Evolutionary conservation across 1,140 invertebrate genomes (phyloP).

Genomic region (Bombus waltoni): DNA sequence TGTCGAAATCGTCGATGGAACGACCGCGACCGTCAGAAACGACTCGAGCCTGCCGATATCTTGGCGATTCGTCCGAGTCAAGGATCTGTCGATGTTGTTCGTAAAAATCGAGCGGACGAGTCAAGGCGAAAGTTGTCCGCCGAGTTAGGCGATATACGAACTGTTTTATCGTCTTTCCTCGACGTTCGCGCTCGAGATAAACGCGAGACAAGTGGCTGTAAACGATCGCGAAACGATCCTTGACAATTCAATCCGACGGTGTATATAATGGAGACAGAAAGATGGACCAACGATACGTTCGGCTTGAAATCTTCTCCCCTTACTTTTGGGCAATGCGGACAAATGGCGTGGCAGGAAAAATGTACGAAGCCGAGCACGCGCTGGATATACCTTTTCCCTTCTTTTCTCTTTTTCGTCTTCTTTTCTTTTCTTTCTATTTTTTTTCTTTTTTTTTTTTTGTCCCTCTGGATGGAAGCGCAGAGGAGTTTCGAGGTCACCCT

Average conservation of each 20-base stretch:
- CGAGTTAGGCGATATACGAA: background rate
- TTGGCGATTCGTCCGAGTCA: background rate
- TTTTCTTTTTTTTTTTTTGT: background rate
- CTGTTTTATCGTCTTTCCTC: no score
- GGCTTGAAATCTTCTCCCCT: background rate
- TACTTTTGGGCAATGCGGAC: background rate
- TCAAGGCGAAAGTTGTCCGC: background rate
- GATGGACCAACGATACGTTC: slow-evolving; percentile 1
- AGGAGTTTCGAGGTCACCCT: slow-evolving; percentile 39
- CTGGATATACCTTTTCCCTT: background rate
- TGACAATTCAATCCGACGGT: slow-evolving; percentile 6
- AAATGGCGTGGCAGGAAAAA: slow-evolving; percentile 13
- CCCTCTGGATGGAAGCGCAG: background rate
- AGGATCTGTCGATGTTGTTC: background rate
- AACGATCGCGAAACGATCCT: background rate
- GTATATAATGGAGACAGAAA: background rate
- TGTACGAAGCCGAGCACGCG: background rate
- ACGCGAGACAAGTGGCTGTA: background rate
- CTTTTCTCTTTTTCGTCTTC: background rate
- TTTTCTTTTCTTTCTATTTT: background rate
- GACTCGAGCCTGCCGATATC: background rate
- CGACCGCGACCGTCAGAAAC: background rate
- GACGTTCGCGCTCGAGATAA: background rate
- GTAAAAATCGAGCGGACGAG: slow-evolving; percentile 30
- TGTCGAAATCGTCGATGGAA: background rate